These are phyloP conservation scores for Ophion ventricosus DNA, from an alignment of 2,888 invertebrate genomes.

Conservation along the genomic window DNA sequence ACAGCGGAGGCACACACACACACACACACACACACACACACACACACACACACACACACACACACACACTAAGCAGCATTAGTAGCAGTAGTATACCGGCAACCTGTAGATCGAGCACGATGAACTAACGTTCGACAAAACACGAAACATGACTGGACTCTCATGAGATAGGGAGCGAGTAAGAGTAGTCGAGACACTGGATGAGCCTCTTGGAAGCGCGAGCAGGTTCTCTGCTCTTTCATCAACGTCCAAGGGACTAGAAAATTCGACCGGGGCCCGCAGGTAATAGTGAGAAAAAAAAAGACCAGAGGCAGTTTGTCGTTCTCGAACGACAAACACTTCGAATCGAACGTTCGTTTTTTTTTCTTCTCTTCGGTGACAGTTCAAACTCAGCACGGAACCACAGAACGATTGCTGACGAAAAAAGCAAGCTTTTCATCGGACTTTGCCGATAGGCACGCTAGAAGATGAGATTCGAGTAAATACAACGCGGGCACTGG, in stretches of 20 bases:
- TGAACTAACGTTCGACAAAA: conserved; percentile 46
- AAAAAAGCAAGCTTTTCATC: conserved; percentile 9
- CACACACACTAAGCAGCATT: conserved; percentile 10
- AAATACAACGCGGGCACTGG: background rate
- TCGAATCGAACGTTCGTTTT: background rate
- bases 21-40: conserved; percentile 19
- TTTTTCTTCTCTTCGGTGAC: conserved; percentile 18
- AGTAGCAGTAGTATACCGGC: conserved; percentile 13
- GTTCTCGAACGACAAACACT: conserved; percentile 30
- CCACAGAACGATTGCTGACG: background rate
- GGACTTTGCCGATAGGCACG: background rate
- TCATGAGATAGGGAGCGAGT: conserved; percentile 10
- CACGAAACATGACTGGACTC: conserved; percentile 36
- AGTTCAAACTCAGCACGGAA: conserved; percentile 5
- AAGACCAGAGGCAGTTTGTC: conserved; percentile 35
- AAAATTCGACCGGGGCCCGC: conserved; percentile 9
- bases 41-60: conserved; percentile 16
- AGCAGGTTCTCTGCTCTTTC: conserved; percentile 26
- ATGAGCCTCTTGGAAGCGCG: conserved; percentile 32
- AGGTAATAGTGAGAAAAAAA: conserved; percentile 5
- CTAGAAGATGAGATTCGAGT: conserved; percentile 16
- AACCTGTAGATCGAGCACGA: conserved; percentile 52
- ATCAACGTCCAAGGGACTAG: conserved; percentile 30
- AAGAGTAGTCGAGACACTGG: conserved; percentile 24
- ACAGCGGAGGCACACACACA: conserved; percentile 13